Evolutionary conservation across 1,140 invertebrate genomes (phyloP), one percentile per base, ranked within the genome.

Genomic region (Tribolium madens): DNA sequence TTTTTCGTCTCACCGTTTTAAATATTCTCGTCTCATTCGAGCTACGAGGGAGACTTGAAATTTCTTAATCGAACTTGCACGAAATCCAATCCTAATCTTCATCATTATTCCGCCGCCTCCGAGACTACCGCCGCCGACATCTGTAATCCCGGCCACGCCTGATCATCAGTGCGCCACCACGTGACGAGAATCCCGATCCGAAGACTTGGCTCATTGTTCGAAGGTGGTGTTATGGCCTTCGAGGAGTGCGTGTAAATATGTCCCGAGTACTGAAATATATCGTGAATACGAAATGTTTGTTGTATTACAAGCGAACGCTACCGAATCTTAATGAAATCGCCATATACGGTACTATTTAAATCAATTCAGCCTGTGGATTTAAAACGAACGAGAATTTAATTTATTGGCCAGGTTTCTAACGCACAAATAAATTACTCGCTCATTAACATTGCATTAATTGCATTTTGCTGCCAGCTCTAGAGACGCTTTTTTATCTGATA

Each of bases 111-210:
- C 26, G 15, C 52, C 50, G 50, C 33, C 21, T 50, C 57, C 57
- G 26, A 31, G 68, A n/a, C 68, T 33, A 14, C 57, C 72, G 50
- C 72, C 48, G 17, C 48, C 72, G 15, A 74, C 72, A 74, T 74
- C 72, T 74, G 72, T 74, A 74, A 74, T 74, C 72, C 72, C n/a
- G 50, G 72, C 72, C 72, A 74, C 50, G 72, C 72, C 50, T 74
- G 72, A 74, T 74, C 72, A 74, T 74, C 72, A 74, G 33, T 74
- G 72, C 72, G 50, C 33, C 48, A 10, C 52, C 72, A 74, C 72
- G 72, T 74, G 72, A 74, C 33, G 10, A 6, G 72, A 57, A 74
- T 74, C 72, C 31, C 15, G 70, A 64, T 64, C 21, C 18, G 10
- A n/a, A 21, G 21, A 31, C 57, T 36, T 64, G 57, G 1, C 12